Base-by-base conservation (phyloP, 2,888 invertebrate species). In the Cepaea hortensis region DNA sequence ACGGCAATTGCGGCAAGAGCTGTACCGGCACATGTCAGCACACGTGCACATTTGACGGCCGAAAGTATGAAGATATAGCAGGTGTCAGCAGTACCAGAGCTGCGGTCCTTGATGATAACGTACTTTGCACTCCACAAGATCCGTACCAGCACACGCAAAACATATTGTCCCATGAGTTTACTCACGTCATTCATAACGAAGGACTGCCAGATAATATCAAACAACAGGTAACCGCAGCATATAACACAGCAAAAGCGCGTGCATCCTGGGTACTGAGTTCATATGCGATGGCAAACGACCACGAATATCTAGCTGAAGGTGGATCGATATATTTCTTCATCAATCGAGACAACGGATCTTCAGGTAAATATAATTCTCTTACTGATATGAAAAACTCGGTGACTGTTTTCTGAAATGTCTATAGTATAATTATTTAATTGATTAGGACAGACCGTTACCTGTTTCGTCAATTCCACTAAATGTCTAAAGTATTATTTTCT, bases 41-140 rank as follows among this genome's bases (percentile, higher is more conserved):
- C 5, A 90, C 92, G 0, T 92, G 92, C 83, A 92, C 92, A 6
- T 90, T 90, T 83, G 92, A 93, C 83, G 91, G 91, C 3, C 89
- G 93, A 15, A 91, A 91, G 86, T 91, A 89, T 73, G 85, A 87
- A 15, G 87, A 87, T 2, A 72, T 92, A 5, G 90, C 91, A 1
- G 92, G 91, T n/a, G 50, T 79, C 7, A 79, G 77, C 20, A 79
- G 85, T 50, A 5, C 20, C 18, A 46, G 68, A 48, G 85, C 55
- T 3, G 77, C n/a, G n/a, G 48, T 77, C 23, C 48, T 77, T 18
- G 68, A 85, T 18, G 77, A 77, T n/a, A 85, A 79, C 35, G 48
- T 79, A 7, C 46, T 85, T 35, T 85, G 85, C 68, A 68, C 48
- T 11, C 18, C 68, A 7, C 15, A 18, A 50, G 77, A 77, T 46